Conservation (phyloP, 1,140 invertebrate genomes). For the Musca domestica region DNA sequence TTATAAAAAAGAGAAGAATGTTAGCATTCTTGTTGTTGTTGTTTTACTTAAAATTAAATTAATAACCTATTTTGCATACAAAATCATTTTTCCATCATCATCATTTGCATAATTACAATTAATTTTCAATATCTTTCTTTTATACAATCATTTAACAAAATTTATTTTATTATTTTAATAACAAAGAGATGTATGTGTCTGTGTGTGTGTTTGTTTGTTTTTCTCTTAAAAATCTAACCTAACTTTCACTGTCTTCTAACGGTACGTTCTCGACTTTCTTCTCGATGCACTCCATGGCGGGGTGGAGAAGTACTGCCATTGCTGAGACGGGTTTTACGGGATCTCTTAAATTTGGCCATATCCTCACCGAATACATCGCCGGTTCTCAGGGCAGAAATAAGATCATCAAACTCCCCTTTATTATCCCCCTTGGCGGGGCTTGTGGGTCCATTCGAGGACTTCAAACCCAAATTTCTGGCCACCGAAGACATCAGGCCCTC, state of each 20-base stretch:
- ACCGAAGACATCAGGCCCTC: slow-evolving; percentile 67
- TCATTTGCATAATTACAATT: too few relatives aligned
- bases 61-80: neutral
- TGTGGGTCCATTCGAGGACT: slow-evolving; percentile 54
- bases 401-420: slow-evolving; percentile 93
- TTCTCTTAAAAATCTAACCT: too few relatives aligned
- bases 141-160: too few relatives aligned
- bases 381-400: slow-evolving; percentile 92
- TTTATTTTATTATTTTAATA: too few relatives aligned
- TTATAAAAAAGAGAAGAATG: too few relatives aligned
- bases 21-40: too few relatives aligned
- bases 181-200: too few relatives aligned
- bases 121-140: too few relatives aligned
- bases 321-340: slow-evolving; percentile 60
- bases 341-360: slow-evolving; percentile 85
- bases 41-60: neutral
- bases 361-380: slow-evolving; percentile 98
- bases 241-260: slow-evolving; percentile 36
- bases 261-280: slow-evolving; percentile 51
- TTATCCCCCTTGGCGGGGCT: slow-evolving; percentile 57
- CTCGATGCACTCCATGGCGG: slow-evolving; percentile 51
- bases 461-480: slow-evolving; percentile 59
- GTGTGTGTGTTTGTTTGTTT: too few relatives aligned
- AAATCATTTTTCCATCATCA: too few relatives aligned
- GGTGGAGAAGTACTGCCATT: slow-evolving; percentile 61